Conservation (phyloP, 2,888 invertebrate species). For the Siphlonurus alternatus region DNA sequence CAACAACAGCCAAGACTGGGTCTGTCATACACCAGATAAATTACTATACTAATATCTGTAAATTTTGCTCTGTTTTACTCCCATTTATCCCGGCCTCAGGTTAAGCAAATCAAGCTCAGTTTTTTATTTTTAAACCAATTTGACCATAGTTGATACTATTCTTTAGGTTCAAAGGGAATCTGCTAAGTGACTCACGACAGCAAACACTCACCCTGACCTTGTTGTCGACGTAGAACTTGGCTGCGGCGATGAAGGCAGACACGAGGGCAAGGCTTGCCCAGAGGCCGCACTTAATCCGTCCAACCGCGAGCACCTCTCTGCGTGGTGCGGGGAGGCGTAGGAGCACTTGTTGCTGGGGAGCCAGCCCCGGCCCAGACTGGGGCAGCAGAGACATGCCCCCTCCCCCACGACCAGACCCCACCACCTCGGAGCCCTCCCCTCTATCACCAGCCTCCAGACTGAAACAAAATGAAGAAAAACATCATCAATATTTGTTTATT, state of each 20-base stretch:
- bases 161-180: too few relatives aligned
- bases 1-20: too few relatives aligned
- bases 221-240: conserved; percentile 54
- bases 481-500: too few relatives aligned
- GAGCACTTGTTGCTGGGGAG: conserved; percentile 19
- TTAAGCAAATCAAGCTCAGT: too few relatives aligned
- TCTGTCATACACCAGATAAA: too few relatives aligned
- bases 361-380: conserved; percentile 10
- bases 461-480: background rate
- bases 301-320: conserved; percentile 30
- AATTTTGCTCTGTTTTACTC: too few relatives aligned
- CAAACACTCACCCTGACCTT: too few relatives aligned
- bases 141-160: too few relatives aligned
- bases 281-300: conserved; percentile 44
- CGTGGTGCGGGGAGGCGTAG: conserved; percentile 19
- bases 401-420: background rate
- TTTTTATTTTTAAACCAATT: too few relatives aligned
- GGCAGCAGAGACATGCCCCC: conserved; percentile 6
- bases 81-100: too few relatives aligned
- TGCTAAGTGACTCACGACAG: too few relatives aligned
- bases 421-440: background rate
- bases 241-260: conserved; percentile 49
- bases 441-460: background rate
- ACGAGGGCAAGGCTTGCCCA: conserved; percentile 53
- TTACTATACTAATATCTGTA: too few relatives aligned